These are phyloP conservation scores for Drosophila mayri DNA, from an alignment of 1,140 invertebrate species.

Conservation along the genomic window DNA sequence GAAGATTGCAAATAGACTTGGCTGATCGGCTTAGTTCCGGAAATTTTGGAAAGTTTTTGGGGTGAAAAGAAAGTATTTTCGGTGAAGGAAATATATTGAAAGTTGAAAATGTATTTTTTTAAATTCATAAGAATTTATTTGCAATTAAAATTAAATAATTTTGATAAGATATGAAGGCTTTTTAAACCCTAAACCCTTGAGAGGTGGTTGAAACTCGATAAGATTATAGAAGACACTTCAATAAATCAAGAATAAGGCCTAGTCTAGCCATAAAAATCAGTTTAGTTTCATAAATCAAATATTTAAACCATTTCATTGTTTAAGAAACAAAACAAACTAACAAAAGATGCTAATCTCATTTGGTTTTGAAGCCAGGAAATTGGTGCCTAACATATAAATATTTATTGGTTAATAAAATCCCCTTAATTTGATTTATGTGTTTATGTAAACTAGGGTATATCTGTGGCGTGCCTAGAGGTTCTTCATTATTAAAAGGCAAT, in stretches of 20 bases:
- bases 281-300: not conserved
- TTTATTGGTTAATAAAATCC: conserved; percentile 12
- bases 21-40: conserved; percentile 1
- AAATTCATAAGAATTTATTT: not conserved
- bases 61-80: conserved; percentile 18
- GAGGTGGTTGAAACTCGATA: conserved; percentile 1
- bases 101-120: no score
- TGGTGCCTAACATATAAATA: not conserved
- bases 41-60: conserved; percentile 27
- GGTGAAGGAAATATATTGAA: not conserved
- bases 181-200: not conserved
- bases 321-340: not conserved
- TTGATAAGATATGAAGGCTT: conserved; percentile 4
- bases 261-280: not conserved
- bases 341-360: conserved; percentile 9
- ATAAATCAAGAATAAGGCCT: not conserved
- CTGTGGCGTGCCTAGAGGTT: conserved; percentile 12
- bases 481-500: conserved; percentile 71
- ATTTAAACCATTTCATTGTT: not conserved
- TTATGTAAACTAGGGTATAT: conserved; percentile 10
- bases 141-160: not conserved
- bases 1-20: conserved; percentile 2
- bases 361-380: conserved; percentile 1
- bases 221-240: conserved; percentile 7
- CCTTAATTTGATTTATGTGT: conserved; percentile 14